Conservation (phyloP, 2,113 vertebrate genomes). For the Hyperoodon ampullatus region DNA sequence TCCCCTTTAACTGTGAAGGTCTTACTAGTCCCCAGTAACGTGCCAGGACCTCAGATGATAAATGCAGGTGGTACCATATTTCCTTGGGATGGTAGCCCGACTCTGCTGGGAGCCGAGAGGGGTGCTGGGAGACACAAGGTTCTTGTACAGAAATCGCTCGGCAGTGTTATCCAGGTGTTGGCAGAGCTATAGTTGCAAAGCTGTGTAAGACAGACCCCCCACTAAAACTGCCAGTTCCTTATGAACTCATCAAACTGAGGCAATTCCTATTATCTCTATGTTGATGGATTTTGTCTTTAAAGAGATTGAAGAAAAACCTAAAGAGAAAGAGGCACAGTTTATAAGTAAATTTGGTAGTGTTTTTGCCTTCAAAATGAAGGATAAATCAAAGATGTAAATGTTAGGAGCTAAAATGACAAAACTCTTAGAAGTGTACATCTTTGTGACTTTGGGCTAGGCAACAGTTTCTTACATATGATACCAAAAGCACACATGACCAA, state of each 20-base stretch:
- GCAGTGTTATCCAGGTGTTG: conserved; percentile 91
- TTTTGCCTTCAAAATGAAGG: conserved; percentile 9
- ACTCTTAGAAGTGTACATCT: not conserved
- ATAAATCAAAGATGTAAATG: not conserved
- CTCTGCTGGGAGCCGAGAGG: conserved; percentile 94
- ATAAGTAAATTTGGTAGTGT: not conserved
- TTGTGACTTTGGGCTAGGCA: not conserved
- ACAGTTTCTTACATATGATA: not conserved
- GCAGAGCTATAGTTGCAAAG: conserved; percentile 89
- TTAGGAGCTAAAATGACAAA: not conserved
- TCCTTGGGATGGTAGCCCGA: conserved; percentile 67
- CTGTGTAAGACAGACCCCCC: conserved; percentile 91
- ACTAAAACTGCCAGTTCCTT: conserved; percentile 53
- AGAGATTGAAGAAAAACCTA: not conserved
- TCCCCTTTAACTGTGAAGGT: not conserved
- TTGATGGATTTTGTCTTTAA: not conserved
- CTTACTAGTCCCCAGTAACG: not conserved
- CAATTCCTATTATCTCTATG: not conserved
- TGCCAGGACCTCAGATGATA: not conserved
- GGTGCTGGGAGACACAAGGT: conserved; percentile 87
- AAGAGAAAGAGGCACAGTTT: not conserved
- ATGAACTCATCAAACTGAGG: not conserved
- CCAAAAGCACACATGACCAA: not conserved
- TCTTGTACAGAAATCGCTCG: conserved; percentile 88
- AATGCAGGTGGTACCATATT: not conserved